Evolutionary conservation across 2,113 vertebrate genomes (phyloP), one percentile per base, ranked within the genome.

Genomic region (Corapipo altera): DNA sequence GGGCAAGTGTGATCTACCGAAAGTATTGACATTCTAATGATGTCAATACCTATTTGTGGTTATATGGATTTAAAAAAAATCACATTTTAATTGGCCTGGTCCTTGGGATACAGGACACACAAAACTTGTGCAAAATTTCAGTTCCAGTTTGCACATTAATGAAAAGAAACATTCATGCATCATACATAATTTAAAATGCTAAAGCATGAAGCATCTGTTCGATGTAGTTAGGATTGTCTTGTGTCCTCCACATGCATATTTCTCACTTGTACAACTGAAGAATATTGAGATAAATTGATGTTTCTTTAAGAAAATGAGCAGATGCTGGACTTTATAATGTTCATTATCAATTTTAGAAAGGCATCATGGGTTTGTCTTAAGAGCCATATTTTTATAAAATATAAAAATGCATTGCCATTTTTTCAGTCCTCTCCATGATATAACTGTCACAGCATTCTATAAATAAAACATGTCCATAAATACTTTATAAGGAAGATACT

Each of bases 401-500:
- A 72, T 15, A 91, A 92, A 88, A 87, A 35, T 49, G 95, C n/a
- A 37, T 69, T 57, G 12, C 28, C 14, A 72, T 61, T 93, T 92
- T 91, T 94, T 95, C 58, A 89, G 43, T 94, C 22, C 52, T 94
- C 69, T 58, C 64, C 21, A 89, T 88, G 61, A 73, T 89, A 66
- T 66, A 96, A 73, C 75, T 96, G 72, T 49, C 70, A 90, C 35
- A 69, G 33, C 74, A 65, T 93, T 96, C 92, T 88, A 95, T 96
- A 96, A 97, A 96, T 96, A 97, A 98, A 97, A 93, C 44, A 96
- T 95, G 49, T 80, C 66, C 65, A 94, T 97, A 97, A 97, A 96
- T 97, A 97, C 88, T 97, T 97, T 88, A 97, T 97, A 95, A 95
- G 96, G 74, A 93, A 86, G n/a, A 48, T 64, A 80, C 67, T 95